These are phyloP conservation scores for Cygnus buccinator DNA, from an alignment of 2,113 vertebrate genomes.

Conservation along the genomic window DNA sequence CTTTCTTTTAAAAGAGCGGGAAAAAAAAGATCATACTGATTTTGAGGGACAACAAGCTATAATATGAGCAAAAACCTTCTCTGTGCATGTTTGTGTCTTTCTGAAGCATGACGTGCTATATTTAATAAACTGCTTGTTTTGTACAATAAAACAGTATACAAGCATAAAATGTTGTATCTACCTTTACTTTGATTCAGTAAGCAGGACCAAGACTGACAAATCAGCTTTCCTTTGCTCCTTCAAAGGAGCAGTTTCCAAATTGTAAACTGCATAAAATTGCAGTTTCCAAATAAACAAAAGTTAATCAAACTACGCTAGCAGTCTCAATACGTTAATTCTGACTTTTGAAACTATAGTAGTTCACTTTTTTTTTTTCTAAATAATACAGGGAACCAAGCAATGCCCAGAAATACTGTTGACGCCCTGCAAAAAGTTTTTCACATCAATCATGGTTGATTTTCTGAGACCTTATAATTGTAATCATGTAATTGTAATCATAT, in stretches of 20 bases:
- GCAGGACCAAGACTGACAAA: neutral
- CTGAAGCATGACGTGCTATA: neutral
- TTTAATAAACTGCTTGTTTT: slow-evolving; percentile 35
- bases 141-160: slow-evolving; percentile 9
- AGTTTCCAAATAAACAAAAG: neutral
- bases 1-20: neutral
- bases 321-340: neutral
- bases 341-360: neutral
- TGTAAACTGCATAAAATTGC: neutral
- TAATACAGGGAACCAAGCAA: neutral
- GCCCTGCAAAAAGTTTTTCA: neutral
- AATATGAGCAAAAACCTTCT: neutral
- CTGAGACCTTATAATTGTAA: neutral
- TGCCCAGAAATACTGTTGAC: neutral
- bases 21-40: neutral
- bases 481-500: neutral
- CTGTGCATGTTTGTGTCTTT: neutral
- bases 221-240: neutral
- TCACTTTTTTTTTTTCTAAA: neutral
- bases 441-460: neutral
- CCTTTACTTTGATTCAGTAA: neutral
- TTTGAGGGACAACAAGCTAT: neutral
- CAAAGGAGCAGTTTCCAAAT: neutral
- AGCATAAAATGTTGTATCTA: neutral
- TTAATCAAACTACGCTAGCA: neutral